These are phyloP conservation scores for Nesometra sesokonis DNA, from an alignment of 35 echinoderm and acorn worm species.

Conservation along the genomic window DNA sequence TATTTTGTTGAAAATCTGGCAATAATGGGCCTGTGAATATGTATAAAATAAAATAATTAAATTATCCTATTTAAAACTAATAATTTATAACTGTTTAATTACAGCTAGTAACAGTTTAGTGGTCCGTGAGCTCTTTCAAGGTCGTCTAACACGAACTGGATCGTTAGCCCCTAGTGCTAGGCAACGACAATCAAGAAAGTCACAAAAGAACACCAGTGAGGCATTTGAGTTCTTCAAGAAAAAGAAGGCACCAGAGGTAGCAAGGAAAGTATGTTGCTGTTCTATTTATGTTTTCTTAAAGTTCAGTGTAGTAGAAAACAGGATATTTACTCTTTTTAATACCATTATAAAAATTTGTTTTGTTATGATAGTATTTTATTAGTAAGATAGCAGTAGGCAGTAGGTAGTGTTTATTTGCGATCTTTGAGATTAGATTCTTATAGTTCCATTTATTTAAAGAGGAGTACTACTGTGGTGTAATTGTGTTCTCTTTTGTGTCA, in stretches of 20 bases:
- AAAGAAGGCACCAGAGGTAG: slow-evolving; percentile 31
- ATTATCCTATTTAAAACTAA: too few species aligned
- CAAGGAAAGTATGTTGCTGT: slow-evolving; percentile 2
- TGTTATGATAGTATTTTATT: neutral
- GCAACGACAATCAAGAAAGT: slow-evolving; percentile 44
- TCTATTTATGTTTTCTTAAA: neutral
- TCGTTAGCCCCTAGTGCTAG: slow-evolving; percentile 75
- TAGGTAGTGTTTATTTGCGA: neutral
- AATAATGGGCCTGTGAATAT: too few species aligned
- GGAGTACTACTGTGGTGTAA: too few species aligned
- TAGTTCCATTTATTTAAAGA: too few species aligned
- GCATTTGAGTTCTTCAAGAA: slow-evolving; percentile 79
- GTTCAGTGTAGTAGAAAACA: neutral
- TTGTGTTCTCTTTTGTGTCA: neutral
- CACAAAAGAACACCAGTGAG: slow-evolving; percentile 38
- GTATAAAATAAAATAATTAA: too few species aligned
- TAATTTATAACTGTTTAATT: too few species aligned
- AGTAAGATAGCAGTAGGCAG: slow-evolving; percentile 10
- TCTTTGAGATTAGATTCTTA: too few species aligned
- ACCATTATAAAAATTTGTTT: neutral
- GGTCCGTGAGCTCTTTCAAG: slow-evolving; percentile 79
- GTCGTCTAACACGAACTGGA: slow-evolving; percentile 60
- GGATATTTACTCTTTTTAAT: neutral
- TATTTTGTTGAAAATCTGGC: too few species aligned
- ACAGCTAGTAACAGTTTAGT: slow-evolving; percentile 65